Base-by-base conservation (phyloP, 2,113 vertebrate genomes). In the Rhizomys pruinosus region DNA sequence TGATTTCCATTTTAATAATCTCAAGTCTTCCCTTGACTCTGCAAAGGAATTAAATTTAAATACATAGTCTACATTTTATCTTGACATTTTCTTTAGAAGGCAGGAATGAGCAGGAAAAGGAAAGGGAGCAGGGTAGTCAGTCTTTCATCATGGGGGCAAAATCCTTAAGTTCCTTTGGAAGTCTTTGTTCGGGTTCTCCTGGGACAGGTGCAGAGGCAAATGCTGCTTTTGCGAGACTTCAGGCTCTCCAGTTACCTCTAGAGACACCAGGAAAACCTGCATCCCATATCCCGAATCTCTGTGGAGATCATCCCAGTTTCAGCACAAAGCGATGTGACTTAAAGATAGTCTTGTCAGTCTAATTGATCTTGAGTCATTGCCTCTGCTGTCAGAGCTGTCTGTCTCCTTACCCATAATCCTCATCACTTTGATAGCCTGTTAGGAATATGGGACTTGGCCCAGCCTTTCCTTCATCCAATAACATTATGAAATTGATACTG, bases 401-500 rank as follows among this genome's bases (percentile, higher is more conserved):
- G 93, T 98, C 98, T 98, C 93, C 97, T 97, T 98, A 97, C 98
- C 98, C 97, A 97, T 96, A 97, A 98, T 98, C 97, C 97, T 90
- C 87, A 94, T 97, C 94, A 95, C 96, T 96, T 94, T 98, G 98
- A 98, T 97, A 93, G 96, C 93, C 97, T 0, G 5, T 98, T 98
- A 98, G 97, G 98, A 98, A 94, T 95, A 97, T 72, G 96, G 96
- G 97, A 98, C 94, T 97, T 96, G 96, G 97, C 97, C 97, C 97
- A 94, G 96, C 94, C 97, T 96, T 97, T 39, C 71, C 20, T 96
- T 96, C 97, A 95, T 98, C 97, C 98, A 98, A 96, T 98, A 98
- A 98, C 97, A 95, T 98, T 98, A 98, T 98, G 98, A 98, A 98
- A 98, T 98, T 98, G 98, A 98, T 97, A 97, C 97, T 97, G 98